Conservation (phyloP, 2,888 invertebrate species). For the Drosophila siamana region DNA sequence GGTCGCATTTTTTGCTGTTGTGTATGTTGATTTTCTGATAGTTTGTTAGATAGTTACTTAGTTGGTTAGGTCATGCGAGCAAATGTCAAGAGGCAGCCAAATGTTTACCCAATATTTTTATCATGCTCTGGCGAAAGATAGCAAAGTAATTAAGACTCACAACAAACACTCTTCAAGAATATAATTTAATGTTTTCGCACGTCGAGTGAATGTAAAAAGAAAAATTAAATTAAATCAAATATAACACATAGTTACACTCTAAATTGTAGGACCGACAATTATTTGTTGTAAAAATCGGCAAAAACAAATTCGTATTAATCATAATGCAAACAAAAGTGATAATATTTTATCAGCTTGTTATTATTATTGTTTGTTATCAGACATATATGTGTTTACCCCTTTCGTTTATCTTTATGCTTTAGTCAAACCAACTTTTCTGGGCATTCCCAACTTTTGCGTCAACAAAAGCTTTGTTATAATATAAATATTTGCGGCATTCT, state of each 20-base stretch:
- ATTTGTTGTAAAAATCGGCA: background rate
- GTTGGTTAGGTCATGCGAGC: constrained; percentile 58
- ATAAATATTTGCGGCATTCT: constrained; percentile 34
- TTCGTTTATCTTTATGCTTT: constrained; percentile 27
- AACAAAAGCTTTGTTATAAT: constrained; percentile 37
- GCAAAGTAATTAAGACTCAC: constrained; percentile 3
- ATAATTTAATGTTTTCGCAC: background rate
- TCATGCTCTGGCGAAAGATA: background rate
- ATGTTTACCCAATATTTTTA: constrained; percentile 26
- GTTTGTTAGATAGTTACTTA: constrained; percentile 46
- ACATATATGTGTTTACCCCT: constrained; percentile 24
- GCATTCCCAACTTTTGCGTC: constrained; percentile 38
- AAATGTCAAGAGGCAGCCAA: constrained; percentile 28
- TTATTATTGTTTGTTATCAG: background rate
- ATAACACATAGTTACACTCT: background rate
- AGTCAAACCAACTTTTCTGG: constrained; percentile 32
- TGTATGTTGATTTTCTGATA: constrained; percentile 34
- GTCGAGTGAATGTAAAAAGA: background rate
- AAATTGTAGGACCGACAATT: background rate
- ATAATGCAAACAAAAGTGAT: constrained; percentile 17
- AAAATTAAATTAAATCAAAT: background rate
- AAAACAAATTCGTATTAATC: constrained; percentile 6
- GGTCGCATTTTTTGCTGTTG: constrained; percentile 30
- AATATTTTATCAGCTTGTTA: constrained; percentile 12
- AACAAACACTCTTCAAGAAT: background rate